Evolutionary conservation across 2,797 vertebrate species (phyloP), one percentile per base, ranked within the genome.

Genomic region (Tapera naevia): DNA sequence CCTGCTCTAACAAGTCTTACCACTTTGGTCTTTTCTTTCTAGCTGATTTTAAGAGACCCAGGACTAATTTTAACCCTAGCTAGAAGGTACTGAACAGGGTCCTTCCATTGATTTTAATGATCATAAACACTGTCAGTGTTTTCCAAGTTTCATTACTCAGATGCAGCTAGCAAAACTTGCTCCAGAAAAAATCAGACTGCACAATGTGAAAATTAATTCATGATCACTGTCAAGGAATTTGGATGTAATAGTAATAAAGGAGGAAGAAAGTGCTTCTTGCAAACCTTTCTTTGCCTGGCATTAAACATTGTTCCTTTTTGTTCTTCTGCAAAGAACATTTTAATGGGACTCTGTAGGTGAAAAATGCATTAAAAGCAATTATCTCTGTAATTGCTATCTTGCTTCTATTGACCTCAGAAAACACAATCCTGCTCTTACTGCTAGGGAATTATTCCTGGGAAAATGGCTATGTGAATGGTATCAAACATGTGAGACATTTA

Each of bases 281-380:
- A 95, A 92, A 93, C 65, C 51, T 56, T 86, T 53, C 81, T 64
- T 89, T 84, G 60, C 23, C 76, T 93, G 88, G 73, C 65, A 88
- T 89, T 94, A 95, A 94, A 87, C 86, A 89, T 80, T 75, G 58
- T 92, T 94, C 84, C n/a, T 41, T 81, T 78, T 84, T 88, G n/a
- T 94, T 86, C 86, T 85, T 85, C 80, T 73, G 70, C 60, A 56
- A 91, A 78, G 89, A 96, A 88, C 89, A 91, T 91, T 95, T 91
- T 94, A 96, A 93, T 91, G 45, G 80, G 60, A 79, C 61, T 85
- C 81, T 48, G 81, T 91, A 94, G 84, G 84, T 94, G 91, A 96
- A 96, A 95, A 91, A 93, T 69, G 58, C 80, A 91, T 93, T 89
- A 88, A 89, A 94, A 94, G 86, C 93, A 95, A 96, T 96, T 95